Evolutionary conservation across 1,140 invertebrate species (phyloP), one percentile per base, ranked within the genome.

Genomic region (Nasonia vitripennis): DNA sequence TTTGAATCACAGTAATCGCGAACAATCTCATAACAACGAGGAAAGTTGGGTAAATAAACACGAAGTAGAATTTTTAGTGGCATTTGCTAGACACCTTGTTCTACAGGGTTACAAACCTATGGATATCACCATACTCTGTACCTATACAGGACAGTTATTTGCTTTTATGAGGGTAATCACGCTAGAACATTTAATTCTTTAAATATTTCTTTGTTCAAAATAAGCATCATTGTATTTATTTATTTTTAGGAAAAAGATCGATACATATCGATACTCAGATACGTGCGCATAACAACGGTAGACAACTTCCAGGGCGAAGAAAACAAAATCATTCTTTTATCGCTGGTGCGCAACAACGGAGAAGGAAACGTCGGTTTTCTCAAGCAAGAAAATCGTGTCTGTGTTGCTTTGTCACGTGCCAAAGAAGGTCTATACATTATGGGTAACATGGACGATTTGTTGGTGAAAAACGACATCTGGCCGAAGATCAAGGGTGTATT

Each of bases 301-400:
- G 97, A 98, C 91, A 97, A 97, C 90, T 98, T 95, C 89, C 97
- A 98, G 94, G 97, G 97, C 1, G 96, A 98, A 91, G 97, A 98
- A 92, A 96, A 95, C 67, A 95, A 97, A 87, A 97, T 98, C 45
- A 96, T 98, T 81, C 89, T 98, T 4, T 90, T 98, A 14, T 98
- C 97, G 0, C 92, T 98, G 2, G 97, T 98, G 0, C 93, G 97
- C 84, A 97, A 96, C 90, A 96, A 96, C 89, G 86, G 91, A 9
- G 92, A 95, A 9, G 94, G 94, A n/a, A 95, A 94, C 45, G 95
- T 98, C 89, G 97, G 97, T 7, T 98, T 98, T 93, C 91, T 98
- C 6, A 94, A 94, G 34, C 95, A 94, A 73, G 94, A 95, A 80
- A 98, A 98, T 92, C 93, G 97, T 80, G 94, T 98, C 68, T 81